Conservation (phyloP, 2,888 invertebrate genomes). For the Epirrhoe tristata region DNA sequence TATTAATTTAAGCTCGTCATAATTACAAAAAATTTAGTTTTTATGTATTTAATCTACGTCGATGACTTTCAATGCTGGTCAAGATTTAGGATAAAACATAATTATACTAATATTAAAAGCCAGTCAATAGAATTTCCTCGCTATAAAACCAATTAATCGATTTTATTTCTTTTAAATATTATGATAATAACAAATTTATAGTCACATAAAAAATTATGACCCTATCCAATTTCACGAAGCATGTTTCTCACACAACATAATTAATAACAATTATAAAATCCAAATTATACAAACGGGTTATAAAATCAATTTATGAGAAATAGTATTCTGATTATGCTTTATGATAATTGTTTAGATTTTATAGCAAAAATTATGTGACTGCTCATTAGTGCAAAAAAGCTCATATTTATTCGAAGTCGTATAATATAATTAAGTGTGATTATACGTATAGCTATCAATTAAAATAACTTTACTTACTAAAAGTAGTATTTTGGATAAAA, state of each 20-base stretch:
- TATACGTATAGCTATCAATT: constrained; percentile 15
- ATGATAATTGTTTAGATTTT: constrained; percentile 5
- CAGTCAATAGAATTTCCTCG: constrained; percentile 11
- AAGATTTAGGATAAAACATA: not conserved
- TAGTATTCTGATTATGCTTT: constrained; percentile 14
- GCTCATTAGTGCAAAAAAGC: constrained; percentile 24
- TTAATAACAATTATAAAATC: constrained; percentile 37
- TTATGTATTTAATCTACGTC: not conserved
- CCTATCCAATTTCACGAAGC: constrained; percentile 36
- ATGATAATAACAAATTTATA: constrained; percentile 40
- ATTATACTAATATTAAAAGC: not conserved
- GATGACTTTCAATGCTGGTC: not conserved
- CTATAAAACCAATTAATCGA: constrained; percentile 27
- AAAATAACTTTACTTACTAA: not conserved
- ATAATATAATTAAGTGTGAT: constrained; percentile 35
- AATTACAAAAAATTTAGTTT: too few relatives aligned
- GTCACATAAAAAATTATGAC: constrained; percentile 40
- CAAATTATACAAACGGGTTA: constrained; percentile 37
- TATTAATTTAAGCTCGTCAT: too few relatives aligned
- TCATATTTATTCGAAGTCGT: constrained; percentile 31
- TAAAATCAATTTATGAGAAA: constrained; percentile 27
- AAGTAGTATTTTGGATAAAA: too few relatives aligned
- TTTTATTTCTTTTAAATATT: constrained; percentile 36
- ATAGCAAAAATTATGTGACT: constrained; percentile 17
- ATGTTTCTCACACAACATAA: constrained; percentile 37